phyloP scores from a whole-genome alignment of 2,888 invertebrate genomes.

The Machimus rusticus region DNA sequence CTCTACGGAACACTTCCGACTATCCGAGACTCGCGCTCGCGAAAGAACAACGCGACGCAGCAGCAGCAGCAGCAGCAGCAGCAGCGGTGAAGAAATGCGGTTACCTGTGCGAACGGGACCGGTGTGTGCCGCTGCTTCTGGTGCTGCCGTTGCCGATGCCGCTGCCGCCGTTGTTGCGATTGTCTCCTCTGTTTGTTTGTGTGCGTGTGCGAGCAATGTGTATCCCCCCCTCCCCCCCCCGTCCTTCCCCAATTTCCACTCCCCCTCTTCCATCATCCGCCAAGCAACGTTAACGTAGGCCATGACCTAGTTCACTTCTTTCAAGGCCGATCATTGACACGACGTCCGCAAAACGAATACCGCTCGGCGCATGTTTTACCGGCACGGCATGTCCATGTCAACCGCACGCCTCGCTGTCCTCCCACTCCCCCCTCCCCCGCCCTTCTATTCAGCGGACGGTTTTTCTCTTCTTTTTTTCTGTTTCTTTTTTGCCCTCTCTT shows the following conservation, averaged over 20 bases:
- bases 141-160: background rate
- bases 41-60: background rate
- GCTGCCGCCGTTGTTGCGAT: background rate
- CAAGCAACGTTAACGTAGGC: conserved; percentile 34
- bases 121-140: background rate
- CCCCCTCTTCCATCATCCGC: background rate
- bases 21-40: background rate
- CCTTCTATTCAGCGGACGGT: background rate
- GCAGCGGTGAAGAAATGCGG: background rate
- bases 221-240: background rate
- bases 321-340: conserved; percentile 44
- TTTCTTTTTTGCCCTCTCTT: background rate
- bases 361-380: conserved; percentile 41
- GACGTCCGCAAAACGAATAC: conserved; percentile 42
- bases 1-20: background rate
- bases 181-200: background rate
- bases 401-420: background rate
- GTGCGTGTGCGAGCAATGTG: background rate
- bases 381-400: conserved; percentile 37
- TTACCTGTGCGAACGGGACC: background rate
- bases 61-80: background rate
- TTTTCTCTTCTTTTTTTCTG: background rate
- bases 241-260: no score
- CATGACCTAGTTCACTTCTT: conserved; percentile 41
- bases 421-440: background rate